A percentile compares a stretch with the other conserved stretches of the same genome.
Conservation (phyloP, 2,113 vertebrate genomes). For the Corydoras sp. region DNA sequence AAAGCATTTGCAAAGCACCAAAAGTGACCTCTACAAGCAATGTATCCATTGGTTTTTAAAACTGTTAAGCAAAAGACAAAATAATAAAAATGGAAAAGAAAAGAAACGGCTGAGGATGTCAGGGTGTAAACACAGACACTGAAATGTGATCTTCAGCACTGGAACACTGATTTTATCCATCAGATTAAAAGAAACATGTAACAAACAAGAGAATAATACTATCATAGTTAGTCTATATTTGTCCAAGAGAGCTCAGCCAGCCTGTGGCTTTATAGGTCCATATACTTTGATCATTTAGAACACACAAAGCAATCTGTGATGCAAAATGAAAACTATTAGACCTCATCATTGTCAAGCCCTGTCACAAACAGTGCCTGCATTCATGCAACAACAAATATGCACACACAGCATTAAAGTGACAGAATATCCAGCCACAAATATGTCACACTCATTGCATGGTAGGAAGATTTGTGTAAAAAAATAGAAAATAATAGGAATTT, state of each 20-base stretch:
- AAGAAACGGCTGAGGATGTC: conserved; percentile 22
- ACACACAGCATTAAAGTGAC: conserved; percentile 74
- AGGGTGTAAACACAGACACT: conserved; percentile 55
- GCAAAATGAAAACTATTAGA: conserved; percentile 59
- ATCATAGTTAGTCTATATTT: conserved; percentile 45
- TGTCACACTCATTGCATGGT: conserved; percentile 69
- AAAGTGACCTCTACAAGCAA: conserved; percentile 72
- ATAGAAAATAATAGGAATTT: conserved; percentile 19
- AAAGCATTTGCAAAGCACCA: conserved; percentile 75
- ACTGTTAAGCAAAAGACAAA: conserved; percentile 43
- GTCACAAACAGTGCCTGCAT: conserved; percentile 56
- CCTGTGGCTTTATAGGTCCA: conserved; percentile 38
- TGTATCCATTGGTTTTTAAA: conserved; percentile 66
- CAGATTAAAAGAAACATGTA: conserved; percentile 27
- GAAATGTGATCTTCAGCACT: conserved; percentile 43
- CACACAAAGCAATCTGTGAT: conserved; percentile 55
- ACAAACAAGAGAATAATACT: conserved; percentile 21
- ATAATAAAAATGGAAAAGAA: conserved; percentile 43
- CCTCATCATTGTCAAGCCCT: conserved; percentile 66
- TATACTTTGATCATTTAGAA: conserved; percentile 54
- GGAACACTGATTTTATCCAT: conserved; percentile 59
- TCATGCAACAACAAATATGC: conserved; percentile 65
- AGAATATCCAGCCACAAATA: conserved; percentile 62
- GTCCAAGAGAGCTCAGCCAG: conserved; percentile 49
- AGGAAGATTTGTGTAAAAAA: conserved; percentile 52